These are phyloP conservation scores for Cynocephalus volans DNA, from an alignment of 2,113 vertebrate genomes.

Conservation along the genomic window DNA sequence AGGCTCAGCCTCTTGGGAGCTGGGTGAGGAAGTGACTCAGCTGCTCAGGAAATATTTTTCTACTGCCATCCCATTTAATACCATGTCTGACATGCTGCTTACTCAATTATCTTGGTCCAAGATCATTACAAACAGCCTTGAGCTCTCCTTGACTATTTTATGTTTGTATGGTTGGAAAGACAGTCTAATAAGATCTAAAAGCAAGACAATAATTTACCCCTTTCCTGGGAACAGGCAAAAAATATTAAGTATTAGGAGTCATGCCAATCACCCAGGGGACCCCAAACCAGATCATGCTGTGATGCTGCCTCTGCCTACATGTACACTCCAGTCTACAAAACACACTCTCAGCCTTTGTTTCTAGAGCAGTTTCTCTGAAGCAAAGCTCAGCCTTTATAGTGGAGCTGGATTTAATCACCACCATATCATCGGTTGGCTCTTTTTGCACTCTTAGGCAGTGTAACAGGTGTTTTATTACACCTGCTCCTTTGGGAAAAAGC, in stretches of 20 bases:
- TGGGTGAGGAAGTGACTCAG: not conserved
- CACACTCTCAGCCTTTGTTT: conserved; percentile 14
- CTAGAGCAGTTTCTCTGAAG: conserved; percentile 48
- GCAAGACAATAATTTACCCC: not conserved
- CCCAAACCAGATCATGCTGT: not conserved
- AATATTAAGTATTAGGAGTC: not conserved
- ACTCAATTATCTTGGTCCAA: not conserved
- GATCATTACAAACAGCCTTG: conserved; percentile 34
- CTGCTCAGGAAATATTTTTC: not conserved
- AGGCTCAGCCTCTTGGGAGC: conserved; percentile 4
- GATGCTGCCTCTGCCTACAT: not conserved
- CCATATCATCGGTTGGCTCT: not conserved
- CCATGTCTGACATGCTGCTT: not conserved
- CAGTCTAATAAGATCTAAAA: conserved; percentile 31
- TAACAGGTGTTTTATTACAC: not conserved
- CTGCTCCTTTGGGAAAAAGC: conserved; percentile 16
- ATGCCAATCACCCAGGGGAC: not conserved
- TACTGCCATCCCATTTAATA: not conserved
- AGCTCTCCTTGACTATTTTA: conserved; percentile 43
- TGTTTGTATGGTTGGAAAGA: not conserved
- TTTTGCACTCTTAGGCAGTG: not conserved
- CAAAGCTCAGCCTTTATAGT: conserved; percentile 39
- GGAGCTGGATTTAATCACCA: not conserved
- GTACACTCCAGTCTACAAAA: conserved; percentile 1
- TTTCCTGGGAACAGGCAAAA: not conserved